Percentiles rank a stretch among this genome's conserved stretches.
phyloP scores from a whole-genome alignment of 2,113 vertebrate genomes.

The Siniperca chuatsi region DNA sequence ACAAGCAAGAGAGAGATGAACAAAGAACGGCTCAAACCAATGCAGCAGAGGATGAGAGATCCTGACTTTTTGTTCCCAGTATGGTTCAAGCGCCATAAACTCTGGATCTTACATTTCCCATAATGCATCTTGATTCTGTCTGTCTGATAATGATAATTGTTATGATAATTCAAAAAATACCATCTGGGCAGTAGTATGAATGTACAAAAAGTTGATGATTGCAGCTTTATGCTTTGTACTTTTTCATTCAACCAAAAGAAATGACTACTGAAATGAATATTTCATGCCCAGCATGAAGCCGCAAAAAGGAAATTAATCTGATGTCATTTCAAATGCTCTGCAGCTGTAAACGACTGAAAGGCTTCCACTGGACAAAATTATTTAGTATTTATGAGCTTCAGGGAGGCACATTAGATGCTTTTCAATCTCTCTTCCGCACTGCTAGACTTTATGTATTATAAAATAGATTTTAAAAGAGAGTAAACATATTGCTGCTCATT shows the following conservation, averaged over 20 bases:
- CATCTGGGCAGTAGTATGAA: background rate
- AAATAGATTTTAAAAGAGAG: background rate
- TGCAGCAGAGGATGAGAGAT: too few relatives aligned
- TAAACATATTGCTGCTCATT: background rate
- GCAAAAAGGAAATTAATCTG: constrained; percentile 15
- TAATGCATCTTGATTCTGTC: too few relatives aligned
- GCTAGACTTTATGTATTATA: background rate
- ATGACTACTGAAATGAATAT: constrained; percentile 5
- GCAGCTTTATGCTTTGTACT: background rate
- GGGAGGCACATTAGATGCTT: background rate
- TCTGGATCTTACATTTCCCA: too few relatives aligned
- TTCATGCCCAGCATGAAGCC: constrained; percentile 8
- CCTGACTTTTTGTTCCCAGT: too few relatives aligned
- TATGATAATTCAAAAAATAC: background rate
- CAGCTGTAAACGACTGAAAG: background rate
- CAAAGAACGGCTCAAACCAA: too few relatives aligned
- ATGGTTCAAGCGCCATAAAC: too few relatives aligned
- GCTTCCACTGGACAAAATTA: background rate
- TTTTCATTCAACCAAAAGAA: background rate
- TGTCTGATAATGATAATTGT: background rate
- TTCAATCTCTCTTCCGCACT: background rate
- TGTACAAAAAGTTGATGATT: background rate
- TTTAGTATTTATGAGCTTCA: constrained; percentile 4
- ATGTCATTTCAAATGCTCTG: constrained; percentile 18
- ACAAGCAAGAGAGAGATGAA: too few relatives aligned